Evolutionary conservation across 1,140 invertebrate genomes (phyloP).

Genomic region (Augochlora pura): DNA sequence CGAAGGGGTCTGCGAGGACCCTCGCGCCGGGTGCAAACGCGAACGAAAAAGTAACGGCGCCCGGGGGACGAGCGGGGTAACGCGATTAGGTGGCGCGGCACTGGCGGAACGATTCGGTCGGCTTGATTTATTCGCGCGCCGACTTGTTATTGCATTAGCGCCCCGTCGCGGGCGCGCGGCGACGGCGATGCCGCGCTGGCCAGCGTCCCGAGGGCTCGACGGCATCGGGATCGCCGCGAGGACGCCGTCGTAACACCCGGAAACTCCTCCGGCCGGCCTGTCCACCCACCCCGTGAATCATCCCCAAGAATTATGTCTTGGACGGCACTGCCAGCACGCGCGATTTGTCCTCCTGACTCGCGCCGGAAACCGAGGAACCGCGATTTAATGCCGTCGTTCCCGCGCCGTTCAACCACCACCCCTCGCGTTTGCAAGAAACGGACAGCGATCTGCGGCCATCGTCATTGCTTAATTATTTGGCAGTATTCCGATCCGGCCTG

Average conservation of each 20-base stretch:
- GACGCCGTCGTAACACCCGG: conserved; percentile 2
- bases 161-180: conserved; percentile 38
- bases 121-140: conserved; percentile 77
- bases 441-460: no score
- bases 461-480: no score
- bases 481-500: no score
- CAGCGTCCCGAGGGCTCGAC: conserved; percentile 29
- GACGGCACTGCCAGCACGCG: conserved; percentile 39
- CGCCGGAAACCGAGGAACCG: not conserved
- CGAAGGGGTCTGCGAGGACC: not conserved
- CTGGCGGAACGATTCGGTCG: conserved; percentile 58
- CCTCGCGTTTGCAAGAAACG: no score
- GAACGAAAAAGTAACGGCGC: conserved; percentile 63
- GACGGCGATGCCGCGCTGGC: conserved; percentile 48
- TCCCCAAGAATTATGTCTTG: conserved; percentile 67
- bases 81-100: conserved; percentile 71
- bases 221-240: not conserved
- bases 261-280: conserved; percentile 41
- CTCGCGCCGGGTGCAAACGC: not conserved
- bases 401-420: not conserved
- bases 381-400: not conserved
- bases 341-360: conserved; percentile 48
- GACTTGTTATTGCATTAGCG: conserved; percentile 77
- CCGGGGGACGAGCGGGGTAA: conserved; percentile 69
- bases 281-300: conserved; percentile 65